Base-by-base conservation (phyloP, 30 jellyfish, hydroid and myxozoan species). In the Phacellophora camtschatica region DNA sequence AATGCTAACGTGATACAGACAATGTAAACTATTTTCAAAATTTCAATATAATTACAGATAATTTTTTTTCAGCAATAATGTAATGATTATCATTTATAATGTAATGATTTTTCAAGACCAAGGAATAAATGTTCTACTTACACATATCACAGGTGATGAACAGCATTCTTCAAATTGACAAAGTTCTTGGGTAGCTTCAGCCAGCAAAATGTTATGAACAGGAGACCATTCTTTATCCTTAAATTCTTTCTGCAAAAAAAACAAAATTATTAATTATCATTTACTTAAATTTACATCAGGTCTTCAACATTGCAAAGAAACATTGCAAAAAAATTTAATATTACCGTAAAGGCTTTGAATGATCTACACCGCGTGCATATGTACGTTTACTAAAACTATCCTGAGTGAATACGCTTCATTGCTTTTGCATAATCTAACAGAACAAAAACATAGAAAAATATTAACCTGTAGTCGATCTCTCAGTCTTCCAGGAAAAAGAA, bases 191-290 rank as follows among this genome's bases (percentile, higher is more conserved):
- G 94, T 51, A 20, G 96, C 96, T 15, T 77, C 81, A 22, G 98
- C 91, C 12, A 61, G 23, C 49, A 63, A 53, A 18, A 25, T 22
- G 37, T 72, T 71, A 37, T 84, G 95, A 4, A 20, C 71, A 12
- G 88, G 93, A 45, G 73, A 85, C 98, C 98, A 91, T 0, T 57
- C 71, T 30, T 77, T 81, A 51, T 91, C 92, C 61, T 91, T 91
- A 36, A 23, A 23, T 30, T 77, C 95, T 24, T 50, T 79, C 98
- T 91, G 31, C n/a, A 83, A 76, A 12, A 62, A n/a, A 81, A 15
- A 20, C n/a, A n/a, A n/a, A n/a, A n/a, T n/a, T n/a, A n/a, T n/a
- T n/a, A n/a, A n/a, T n/a, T n/a, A n/a, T n/a, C n/a, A n/a, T n/a
- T n/a, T n/a, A n/a, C n/a, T n/a, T n/a, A n/a, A n/a, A n/a, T n/a